Conservation (phyloP, 1,140 invertebrate genomes). For the Drosophila trapezifrons region DNA sequence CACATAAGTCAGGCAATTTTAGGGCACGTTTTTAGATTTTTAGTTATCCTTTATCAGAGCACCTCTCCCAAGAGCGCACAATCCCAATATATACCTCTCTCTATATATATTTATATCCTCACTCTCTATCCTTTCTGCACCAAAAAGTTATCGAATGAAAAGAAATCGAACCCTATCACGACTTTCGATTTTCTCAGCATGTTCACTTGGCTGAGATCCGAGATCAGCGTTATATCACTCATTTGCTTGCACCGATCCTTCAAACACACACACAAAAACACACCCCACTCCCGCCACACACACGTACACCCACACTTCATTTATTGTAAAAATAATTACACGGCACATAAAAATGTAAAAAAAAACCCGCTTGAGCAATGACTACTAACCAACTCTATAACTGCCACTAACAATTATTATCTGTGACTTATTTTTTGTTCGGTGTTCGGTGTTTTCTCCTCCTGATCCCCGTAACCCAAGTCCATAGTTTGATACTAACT, state of each 20-base stretch:
- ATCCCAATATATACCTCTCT: conserved; percentile 28
- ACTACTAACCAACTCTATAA: conserved; percentile 58
- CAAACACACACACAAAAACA: conserved; percentile 32
- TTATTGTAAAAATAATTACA: conserved; percentile 57
- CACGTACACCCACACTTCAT: conserved; percentile 24
- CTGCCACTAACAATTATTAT: conserved; percentile 29
- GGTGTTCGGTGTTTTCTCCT: conserved; percentile 24
- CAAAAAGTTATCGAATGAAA: conserved; percentile 22
- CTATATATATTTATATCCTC: conserved; percentile 30
- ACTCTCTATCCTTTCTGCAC: conserved; percentile 35
- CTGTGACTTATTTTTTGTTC: conserved; percentile 34
- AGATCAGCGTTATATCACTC: conserved; percentile 46
- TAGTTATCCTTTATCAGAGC: conserved; percentile 39
- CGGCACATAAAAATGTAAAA: conserved; percentile 52
- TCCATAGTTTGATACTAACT: conserved; percentile 37
- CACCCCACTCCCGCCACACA: conserved; percentile 3
- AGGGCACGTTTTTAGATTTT: conserved; percentile 40
- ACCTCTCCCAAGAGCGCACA: conserved; percentile 43
- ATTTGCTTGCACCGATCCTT: conserved; percentile 56
- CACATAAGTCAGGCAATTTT: conserved; percentile 28
- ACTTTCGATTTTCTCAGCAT: conserved; percentile 13
- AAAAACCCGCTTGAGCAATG: conserved; percentile 62
- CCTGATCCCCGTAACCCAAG: conserved; percentile 24
- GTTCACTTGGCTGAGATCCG: conserved; percentile 28
- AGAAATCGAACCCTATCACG: conserved; percentile 19